Evolutionary conservation across 2,113 vertebrate species (phyloP), one percentile per base, ranked within the genome.

Genomic region (Pleuronectes platessa): DNA sequence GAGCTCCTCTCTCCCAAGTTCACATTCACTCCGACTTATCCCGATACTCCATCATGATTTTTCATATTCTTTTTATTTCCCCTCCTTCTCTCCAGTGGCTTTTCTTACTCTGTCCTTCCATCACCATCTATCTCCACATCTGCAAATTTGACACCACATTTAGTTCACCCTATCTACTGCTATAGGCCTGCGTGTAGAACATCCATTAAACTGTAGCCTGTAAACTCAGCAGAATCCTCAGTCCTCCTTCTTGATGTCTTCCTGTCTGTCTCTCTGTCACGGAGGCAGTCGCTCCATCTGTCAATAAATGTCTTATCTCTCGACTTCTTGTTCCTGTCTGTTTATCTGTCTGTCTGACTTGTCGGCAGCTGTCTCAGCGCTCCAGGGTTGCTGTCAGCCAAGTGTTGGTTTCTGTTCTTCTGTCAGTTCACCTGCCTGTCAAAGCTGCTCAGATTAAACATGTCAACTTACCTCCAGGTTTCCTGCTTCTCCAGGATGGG

Each of bases 351-450:
- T 90, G 82, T 90, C 88, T 91, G 89, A 89, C 88, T 75, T 69
- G 90, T 86, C 89, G 77, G 84, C 92, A 86, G 85, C 88, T 90
- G 86, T 92, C 92, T 91, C 84, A 0, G 84, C 79, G 83, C 90
- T 91, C 70, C 90, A 35, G 90, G 92, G 85, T 89, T 91, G 89
- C 89, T 91, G 91, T 90, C 90, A 92, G 88, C 88, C 88, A 89
- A 85, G 88, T 92, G 88, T 90, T 87, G 85, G 63, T 88, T 90
- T 93, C 85, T 91, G 81, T 90, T 93, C 90, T 92, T 90, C 88
- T 90, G 89, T 93, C 90, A 89, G 82, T 89, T 92, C 87, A 88
- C 90, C 90, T 91, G 90, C 83, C 86, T 88, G 92, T 92, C 92
- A 93, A 69, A 84, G 74, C 82, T 47, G 68, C 86, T 81, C 89